Conservation (phyloP, 35 echinoderm and acorn worm genomes). For the Stichopus chloronotus region DNA sequence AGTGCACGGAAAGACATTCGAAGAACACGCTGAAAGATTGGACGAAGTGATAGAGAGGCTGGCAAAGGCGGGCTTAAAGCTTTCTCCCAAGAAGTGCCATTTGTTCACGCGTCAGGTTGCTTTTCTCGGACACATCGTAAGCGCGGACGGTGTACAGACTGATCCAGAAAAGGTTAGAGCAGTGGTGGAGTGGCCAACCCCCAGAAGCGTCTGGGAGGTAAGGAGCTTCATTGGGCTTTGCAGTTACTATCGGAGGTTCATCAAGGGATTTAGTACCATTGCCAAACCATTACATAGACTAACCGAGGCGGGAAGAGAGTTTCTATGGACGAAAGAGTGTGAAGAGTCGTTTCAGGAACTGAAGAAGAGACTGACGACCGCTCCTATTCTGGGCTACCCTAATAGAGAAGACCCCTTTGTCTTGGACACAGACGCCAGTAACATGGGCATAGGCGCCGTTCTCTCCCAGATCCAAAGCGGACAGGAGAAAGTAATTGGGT, state of each 20-base stretch:
- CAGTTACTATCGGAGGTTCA: conserved; percentile 50
- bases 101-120: background rate
- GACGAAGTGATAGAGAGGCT: background rate
- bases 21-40: background rate
- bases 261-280: conserved; percentile 13
- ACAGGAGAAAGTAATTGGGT: background rate
- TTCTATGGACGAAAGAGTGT: no score
- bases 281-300: background rate
- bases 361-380: conserved; percentile 38
- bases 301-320: no score
- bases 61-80: background rate
- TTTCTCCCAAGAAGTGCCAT: background rate
- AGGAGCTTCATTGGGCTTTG: conserved; percentile 36
- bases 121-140: background rate
- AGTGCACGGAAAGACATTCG: background rate
- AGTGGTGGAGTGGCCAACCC: background rate
- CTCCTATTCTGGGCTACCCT: conserved; percentile 71
- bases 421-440: conserved; percentile 82
- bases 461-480: background rate
- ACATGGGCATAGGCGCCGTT: background rate
- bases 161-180: background rate
- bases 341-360: background rate
- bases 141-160: background rate
- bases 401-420: conserved; percentile 45
- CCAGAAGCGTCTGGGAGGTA: background rate